These are phyloP conservation scores for Vanessa tameamea DNA, from an alignment of 1,140 invertebrate species.

Conservation along the genomic window DNA sequence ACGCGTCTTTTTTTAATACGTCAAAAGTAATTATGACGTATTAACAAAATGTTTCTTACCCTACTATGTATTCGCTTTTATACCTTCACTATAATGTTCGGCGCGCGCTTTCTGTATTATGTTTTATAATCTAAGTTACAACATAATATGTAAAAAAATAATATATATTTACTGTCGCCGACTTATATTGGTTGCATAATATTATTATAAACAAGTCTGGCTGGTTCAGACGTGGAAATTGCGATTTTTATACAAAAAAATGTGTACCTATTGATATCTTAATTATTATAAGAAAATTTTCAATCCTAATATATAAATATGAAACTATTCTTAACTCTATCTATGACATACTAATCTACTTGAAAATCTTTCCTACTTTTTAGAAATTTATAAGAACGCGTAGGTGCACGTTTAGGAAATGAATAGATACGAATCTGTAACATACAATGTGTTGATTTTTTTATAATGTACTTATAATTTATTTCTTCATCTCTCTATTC, in stretches of 20 bases:
- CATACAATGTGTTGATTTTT: neutral
- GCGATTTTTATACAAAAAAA: slow-evolving; percentile 6
- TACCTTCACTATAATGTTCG: too few relatives aligned
- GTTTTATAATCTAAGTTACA: too few relatives aligned
- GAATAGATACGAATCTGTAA: neutral
- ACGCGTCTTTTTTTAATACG: too few relatives aligned
- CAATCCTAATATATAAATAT: slow-evolving; percentile 6
- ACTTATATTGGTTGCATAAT: slow-evolving; percentile 20
- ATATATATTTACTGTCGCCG: neutral
- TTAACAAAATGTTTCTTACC: too few relatives aligned
- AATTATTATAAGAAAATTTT: neutral
- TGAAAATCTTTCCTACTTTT: neutral
- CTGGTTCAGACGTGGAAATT: slow-evolving; percentile 41
- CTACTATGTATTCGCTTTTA: too few relatives aligned
- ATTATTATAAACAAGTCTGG: slow-evolving; percentile 33
- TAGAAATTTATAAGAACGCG: neutral
- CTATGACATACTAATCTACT: neutral
- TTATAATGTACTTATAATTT: neutral
- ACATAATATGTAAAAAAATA: neutral
- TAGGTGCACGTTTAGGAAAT: neutral
- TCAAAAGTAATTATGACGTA: too few relatives aligned
- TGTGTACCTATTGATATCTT: neutral
- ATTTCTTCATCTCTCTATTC: neutral
- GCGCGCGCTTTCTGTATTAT: too few relatives aligned
- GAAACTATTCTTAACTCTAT: slow-evolving; percentile 5